A percentile compares a stretch with the other conserved stretches of the same genome.
Evolutionary conservation across 2,113 vertebrate species (phyloP).

Genomic region (Campylomormyrus tamandua): DNA sequence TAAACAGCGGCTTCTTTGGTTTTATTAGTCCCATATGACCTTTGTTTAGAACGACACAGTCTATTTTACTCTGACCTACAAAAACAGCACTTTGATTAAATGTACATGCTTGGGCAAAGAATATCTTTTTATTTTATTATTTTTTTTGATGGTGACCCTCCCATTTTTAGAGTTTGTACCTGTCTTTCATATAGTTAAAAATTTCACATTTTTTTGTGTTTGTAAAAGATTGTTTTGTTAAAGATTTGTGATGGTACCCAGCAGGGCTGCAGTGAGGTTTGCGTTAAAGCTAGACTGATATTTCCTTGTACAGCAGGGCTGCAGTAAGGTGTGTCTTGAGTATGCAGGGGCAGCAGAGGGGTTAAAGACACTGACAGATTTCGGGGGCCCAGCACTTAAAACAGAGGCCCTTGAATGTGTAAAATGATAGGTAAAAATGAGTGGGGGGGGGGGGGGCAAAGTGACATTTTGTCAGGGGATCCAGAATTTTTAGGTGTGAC

Average conservation of each 20-base stretch:
- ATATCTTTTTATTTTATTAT: neutral
- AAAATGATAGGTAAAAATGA: neutral
- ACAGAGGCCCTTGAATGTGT: neutral
- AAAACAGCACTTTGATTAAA: neutral
- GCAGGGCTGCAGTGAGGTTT: neutral
- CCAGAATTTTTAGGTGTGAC: neutral
- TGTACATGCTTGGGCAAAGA: neutral
- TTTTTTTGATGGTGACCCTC: neutral
- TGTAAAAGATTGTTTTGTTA: neutral
- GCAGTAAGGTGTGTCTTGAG: neutral
- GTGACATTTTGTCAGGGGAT: neutral
- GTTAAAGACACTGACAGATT: neutral
- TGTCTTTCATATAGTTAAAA: neutral
- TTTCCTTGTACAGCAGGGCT: neutral
- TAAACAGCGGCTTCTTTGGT: neutral
- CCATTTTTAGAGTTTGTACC: neutral
- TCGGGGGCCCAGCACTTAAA: neutral
- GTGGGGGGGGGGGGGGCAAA: neutral
- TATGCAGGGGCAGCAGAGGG: neutral
- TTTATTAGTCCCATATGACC: neutral
- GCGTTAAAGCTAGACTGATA: neutral
- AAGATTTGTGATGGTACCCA: neutral
- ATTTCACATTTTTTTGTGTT: neutral
- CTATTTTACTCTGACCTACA: neutral
- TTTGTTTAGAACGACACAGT: neutral